These are phyloP conservation scores for Patella pellucida DNA, from an alignment of 2,888 invertebrate genomes.

Conservation along the genomic window DNA sequence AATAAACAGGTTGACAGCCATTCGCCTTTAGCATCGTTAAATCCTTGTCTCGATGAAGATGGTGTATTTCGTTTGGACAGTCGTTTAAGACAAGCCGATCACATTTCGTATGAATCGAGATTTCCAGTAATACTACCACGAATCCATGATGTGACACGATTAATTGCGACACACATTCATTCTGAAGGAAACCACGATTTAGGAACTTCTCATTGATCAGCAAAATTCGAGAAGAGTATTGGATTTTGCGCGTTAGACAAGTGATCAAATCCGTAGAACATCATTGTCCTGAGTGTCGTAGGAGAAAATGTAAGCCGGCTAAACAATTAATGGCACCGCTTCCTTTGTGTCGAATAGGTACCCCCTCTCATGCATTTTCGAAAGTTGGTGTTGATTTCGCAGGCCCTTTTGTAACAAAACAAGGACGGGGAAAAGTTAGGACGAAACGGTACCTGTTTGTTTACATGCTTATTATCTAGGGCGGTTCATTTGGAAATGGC, in stretches of 20 bases:
- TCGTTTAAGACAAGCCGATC: conserved; percentile 22
- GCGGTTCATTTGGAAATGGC: conserved; percentile 25
- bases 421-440: conserved; percentile 25
- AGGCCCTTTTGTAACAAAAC: conserved; percentile 27
- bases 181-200: conserved; percentile 12
- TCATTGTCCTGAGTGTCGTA: conserved; percentile 6
- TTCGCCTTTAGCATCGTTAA: too few relatives aligned
- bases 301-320: conserved; percentile 3
- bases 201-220: conserved; percentile 30
- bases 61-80: background rate
- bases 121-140: conserved; percentile 30
- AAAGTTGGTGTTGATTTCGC: conserved; percentile 25
- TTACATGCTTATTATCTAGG: conserved; percentile 26
- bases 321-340: too few relatives aligned
- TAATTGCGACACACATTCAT: conserved; percentile 13
- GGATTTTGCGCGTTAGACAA: conserved; percentile 28
- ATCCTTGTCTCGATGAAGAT: too few relatives aligned
- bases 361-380: conserved; percentile 8
- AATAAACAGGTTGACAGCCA: too few relatives aligned
- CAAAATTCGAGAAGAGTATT: conserved; percentile 20
- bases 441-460: conserved; percentile 35
- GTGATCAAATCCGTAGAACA: conserved; percentile 21
- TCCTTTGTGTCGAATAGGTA: too few relatives aligned
- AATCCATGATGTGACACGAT: background rate
- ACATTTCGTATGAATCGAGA: conserved; percentile 19